phyloP scores from a whole-genome alignment of 1,140 invertebrate species.

The Neotoxoptera formosana region DNA sequence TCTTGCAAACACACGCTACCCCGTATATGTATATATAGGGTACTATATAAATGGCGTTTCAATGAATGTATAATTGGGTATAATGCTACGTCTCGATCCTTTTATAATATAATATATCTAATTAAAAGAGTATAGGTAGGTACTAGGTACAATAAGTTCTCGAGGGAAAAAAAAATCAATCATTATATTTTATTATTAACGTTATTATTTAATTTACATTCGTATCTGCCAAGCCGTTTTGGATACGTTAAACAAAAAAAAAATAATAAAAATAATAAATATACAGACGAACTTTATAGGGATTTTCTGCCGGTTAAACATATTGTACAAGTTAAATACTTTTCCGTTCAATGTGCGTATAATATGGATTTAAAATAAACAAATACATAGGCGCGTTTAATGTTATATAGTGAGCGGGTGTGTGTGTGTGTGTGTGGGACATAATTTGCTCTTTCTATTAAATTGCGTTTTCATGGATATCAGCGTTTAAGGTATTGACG shows the following conservation, averaged over 20 bases:
- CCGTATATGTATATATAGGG: neutral
- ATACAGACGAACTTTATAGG: neutral
- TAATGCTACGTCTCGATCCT: neutral
- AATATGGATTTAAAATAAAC: neutral
- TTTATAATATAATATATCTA: neutral
- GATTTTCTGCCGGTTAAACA: neutral
- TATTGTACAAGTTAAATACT: neutral
- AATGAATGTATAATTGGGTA: neutral
- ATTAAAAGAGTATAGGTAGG: constrained; percentile 12
- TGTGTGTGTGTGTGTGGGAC: neutral
- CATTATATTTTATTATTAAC: neutral
- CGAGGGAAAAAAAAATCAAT: neutral
- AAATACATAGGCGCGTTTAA: too few relatives aligned
- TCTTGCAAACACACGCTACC: neutral
- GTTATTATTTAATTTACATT: neutral
- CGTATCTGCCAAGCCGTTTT: neutral
- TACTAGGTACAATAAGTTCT: neutral
- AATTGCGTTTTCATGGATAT: neutral
- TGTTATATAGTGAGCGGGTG: too few relatives aligned
- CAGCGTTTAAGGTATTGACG: neutral
- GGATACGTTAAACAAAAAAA: neutral
- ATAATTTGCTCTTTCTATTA: neutral
- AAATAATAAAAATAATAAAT: neutral
- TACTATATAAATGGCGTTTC: neutral
- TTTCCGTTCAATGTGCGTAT: neutral